Evolutionary conservation across 2,797 vertebrate species (phyloP).

Genomic region (Adelosebastes latens): DNA sequence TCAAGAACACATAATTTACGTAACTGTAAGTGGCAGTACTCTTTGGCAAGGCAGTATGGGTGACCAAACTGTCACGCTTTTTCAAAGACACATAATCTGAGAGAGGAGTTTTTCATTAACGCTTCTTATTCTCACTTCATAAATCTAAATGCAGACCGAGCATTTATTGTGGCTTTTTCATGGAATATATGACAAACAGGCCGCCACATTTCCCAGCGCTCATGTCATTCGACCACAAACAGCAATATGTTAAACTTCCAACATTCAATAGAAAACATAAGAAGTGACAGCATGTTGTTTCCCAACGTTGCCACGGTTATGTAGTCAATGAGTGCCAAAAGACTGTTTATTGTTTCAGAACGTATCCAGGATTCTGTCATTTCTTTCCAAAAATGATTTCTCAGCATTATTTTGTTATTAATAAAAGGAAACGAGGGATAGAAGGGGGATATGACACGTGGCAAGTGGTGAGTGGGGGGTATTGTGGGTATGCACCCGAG

Average conservation of each 20-base stretch:
- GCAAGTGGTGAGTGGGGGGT: not conserved
- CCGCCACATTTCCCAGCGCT: not conserved
- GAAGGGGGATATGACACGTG: not conserved
- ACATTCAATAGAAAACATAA: conserved; percentile 9
- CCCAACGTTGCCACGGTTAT: not conserved
- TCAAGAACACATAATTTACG: not conserved
- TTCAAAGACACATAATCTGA: conserved; percentile 20
- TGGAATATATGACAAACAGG: conserved; percentile 26
- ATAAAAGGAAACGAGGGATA: not conserved
- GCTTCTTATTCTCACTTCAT: conserved; percentile 33
- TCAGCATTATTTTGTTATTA: not conserved
- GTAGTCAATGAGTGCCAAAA: not conserved
- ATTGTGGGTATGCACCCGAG: not conserved
- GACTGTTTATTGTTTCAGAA: not conserved
- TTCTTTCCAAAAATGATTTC: not conserved
- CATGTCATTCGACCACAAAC: conserved; percentile 30
- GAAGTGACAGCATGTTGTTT: conserved; percentile 12
- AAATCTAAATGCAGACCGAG: conserved; percentile 20
- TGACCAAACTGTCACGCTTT: conserved; percentile 24
- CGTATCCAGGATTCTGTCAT: not conserved
- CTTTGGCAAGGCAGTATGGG: not conserved
- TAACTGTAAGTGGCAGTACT: not conserved
- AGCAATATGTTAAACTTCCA: conserved; percentile 11
- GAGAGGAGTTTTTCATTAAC: not conserved
- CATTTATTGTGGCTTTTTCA: conserved; percentile 15